Base-by-base conservation (phyloP, 2,113 vertebrate genomes). In the human (Homo sapiens) region DNA sequence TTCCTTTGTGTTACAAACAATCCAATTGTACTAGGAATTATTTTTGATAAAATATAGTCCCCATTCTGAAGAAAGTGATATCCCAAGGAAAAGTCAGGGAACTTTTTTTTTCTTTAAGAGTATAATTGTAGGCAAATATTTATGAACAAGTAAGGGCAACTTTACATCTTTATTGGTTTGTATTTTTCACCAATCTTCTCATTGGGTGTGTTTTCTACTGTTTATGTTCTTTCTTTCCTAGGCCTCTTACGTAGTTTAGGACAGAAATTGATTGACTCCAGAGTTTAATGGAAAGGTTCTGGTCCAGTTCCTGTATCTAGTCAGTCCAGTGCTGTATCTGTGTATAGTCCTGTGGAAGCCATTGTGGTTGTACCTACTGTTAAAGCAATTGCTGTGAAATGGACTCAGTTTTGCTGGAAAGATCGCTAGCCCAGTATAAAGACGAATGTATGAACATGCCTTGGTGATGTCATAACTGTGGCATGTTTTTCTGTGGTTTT, bases 401-500 rank as follows among this genome's bases (percentile, higher is more conserved):
- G 40, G 90, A 72, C 13, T 64, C 48, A 2, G 45, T 95, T 97
- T 97, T 38, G 13, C 45, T 25, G 50, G 55, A 64, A 90, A 70
- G 61, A 18, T 76, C 38, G 6, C 25, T 32, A 80, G 55, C 8
- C 22, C 27, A 96, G 86, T 88, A 0, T 85, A 95, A 90, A 93
- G 90, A 95, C 83, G 93, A 81, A 81, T 97, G 83, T 97, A 50
- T 93, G 11, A 92, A 35, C 0, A 10, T 97, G 95, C 18, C 13
- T 97, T 96, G 97, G 93, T 89, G 89, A 92, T 98, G 96, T 97
- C 94, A 79, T 98, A 96, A 98, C 97, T 79, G 82, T 95, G 96
- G 72, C 81, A 1, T 97, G 90, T 96, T 98, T 98, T 98, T 97
- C 97, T 98, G 82, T 98, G 95, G 86, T 98, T 98, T 98, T 89